A percentile compares a stretch with the other conserved stretches of the same genome.
phyloP scores from a whole-genome alignment of 1,140 invertebrate species.

The Adelges cooleyi region DNA sequence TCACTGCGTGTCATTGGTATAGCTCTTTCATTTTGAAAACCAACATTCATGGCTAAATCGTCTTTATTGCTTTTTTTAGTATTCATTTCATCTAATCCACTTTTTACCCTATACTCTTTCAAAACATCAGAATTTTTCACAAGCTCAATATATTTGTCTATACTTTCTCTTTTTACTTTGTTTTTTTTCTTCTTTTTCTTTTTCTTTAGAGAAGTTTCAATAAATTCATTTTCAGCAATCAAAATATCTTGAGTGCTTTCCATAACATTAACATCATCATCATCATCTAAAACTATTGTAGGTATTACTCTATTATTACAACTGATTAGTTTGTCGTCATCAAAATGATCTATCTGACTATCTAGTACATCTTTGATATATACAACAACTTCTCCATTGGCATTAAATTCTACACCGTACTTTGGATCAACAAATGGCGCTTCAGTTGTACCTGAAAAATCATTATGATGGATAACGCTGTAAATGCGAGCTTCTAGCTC shows the following conservation, averaged over 20 bases:
- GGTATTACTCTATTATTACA: background rate
- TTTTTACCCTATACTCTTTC: constrained; percentile 14
- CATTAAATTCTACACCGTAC: constrained; percentile 7
- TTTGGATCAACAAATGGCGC: background rate
- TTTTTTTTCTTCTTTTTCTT: constrained; percentile 12
- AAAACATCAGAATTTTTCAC: background rate
- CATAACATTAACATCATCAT: background rate
- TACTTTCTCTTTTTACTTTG: background rate
- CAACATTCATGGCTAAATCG: background rate
- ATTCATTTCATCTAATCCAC: constrained; percentile 7
- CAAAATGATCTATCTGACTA: no score
- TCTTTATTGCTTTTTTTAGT: background rate
- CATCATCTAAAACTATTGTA: background rate
- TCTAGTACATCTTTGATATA: background rate
- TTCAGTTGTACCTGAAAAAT: constrained; percentile 1
- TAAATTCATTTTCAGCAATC: background rate
- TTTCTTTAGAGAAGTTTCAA: background rate
- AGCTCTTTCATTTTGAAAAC: background rate
- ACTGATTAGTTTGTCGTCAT: no score
- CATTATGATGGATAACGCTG: background rate
- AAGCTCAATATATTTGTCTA: background rate
- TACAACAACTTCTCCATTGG: background rate
- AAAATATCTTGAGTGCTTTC: background rate
- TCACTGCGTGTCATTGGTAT: background rate
- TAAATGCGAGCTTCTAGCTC: constrained; percentile 12